These are phyloP conservation scores for Loriculus beryllinus DNA, from an alignment of 2,797 vertebrate genomes.

Conservation along the genomic window DNA sequence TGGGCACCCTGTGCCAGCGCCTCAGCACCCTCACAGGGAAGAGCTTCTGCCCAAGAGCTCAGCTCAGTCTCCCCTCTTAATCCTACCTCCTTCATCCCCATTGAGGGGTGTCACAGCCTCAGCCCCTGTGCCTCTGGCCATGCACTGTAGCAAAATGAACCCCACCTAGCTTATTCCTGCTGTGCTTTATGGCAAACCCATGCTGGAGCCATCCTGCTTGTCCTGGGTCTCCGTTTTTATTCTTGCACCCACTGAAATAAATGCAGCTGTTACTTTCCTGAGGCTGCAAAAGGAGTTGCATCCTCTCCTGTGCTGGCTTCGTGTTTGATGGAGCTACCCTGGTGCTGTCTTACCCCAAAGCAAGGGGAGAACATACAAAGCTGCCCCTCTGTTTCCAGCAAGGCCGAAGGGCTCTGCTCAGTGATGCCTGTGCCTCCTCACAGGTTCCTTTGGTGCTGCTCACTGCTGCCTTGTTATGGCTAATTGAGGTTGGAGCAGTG, in stretches of 20 bases:
- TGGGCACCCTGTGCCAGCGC: background rate
- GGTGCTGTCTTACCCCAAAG: background rate
- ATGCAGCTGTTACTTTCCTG: background rate
- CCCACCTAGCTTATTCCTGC: background rate
- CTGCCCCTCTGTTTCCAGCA: background rate
- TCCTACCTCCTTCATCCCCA: background rate
- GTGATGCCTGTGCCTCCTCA: background rate
- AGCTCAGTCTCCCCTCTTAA: background rate
- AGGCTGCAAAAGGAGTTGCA: background rate
- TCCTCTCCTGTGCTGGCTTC: background rate
- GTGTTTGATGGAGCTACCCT: background rate
- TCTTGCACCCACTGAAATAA: background rate
- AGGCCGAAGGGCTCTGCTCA: accelerated
- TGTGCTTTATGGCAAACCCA: background rate
- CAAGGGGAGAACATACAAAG: background rate
- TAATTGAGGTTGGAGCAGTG: background rate
- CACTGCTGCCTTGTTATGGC: background rate
- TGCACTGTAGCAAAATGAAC: accelerated
- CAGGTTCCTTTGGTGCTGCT: background rate
- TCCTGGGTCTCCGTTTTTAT: background rate
- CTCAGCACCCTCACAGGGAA: background rate
- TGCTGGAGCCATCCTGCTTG: background rate
- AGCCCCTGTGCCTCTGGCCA: background rate
- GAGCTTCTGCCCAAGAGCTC: background rate
- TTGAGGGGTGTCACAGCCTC: background rate